Percentiles rank a stretch among this genome's conserved stretches.
Conservation (phyloP, 2,888 invertebrate species). For the Aplocera efformata region DNA sequence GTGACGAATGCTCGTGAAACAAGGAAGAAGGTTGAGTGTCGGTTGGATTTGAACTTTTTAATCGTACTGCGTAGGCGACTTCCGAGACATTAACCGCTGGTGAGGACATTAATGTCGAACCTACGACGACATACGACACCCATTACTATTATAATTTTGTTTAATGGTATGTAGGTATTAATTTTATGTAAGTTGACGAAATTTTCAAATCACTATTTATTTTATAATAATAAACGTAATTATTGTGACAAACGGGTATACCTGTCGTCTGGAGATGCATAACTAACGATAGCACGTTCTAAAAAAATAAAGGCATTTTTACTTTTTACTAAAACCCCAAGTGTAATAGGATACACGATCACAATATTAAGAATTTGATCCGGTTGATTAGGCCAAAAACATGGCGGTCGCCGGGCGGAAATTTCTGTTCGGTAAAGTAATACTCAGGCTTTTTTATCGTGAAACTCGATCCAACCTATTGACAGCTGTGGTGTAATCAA, state of each 20-base stretch:
- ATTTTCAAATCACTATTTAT: no score
- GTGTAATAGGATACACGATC: conserved; percentile 51
- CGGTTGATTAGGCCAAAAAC: conserved; percentile 44
- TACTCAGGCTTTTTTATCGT: conserved; percentile 42
- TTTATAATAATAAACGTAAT: no score
- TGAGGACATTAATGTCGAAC: conserved; percentile 43
- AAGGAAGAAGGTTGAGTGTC: conserved; percentile 22
- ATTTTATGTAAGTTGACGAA: conserved; percentile 20
- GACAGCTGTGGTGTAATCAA: conserved; percentile 52
- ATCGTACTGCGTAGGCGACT: conserved; percentile 56
- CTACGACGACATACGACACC: conserved; percentile 47
- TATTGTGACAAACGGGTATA: conserved; percentile 22
- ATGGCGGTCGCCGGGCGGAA: conserved; percentile 32
- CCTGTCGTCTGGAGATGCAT: conserved; percentile 5
- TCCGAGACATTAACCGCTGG: conserved; percentile 48
- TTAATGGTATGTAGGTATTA: conserved; percentile 32
- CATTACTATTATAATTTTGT: conserved; percentile 50
- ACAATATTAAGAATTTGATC: conserved; percentile 43
- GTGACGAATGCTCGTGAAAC: conserved; percentile 20
- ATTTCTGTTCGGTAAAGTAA: conserved; percentile 44
- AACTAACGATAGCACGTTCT: background rate
- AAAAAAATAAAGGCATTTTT: no score
- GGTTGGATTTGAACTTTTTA: conserved; percentile 40
- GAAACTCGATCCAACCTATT: conserved; percentile 52
- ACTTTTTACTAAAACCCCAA: conserved; percentile 19